These are phyloP conservation scores for Phrynosoma platyrhinos DNA, from an alignment of 2,113 vertebrate species.

Conservation along the genomic window DNA sequence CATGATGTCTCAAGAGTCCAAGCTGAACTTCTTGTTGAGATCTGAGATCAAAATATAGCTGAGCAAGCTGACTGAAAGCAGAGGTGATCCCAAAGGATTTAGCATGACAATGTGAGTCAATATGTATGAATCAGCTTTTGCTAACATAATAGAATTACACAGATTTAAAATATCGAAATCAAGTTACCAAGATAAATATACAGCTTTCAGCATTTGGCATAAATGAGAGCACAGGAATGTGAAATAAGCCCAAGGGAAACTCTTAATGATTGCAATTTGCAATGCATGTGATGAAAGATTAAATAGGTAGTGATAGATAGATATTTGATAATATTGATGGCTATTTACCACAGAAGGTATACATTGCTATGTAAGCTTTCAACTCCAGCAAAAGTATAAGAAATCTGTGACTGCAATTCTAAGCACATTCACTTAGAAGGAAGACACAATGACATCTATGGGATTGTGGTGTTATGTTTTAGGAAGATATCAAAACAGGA, in stretches of 20 bases:
- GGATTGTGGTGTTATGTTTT: background rate
- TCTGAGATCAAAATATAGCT: slow-evolving; percentile 5
- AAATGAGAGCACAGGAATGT: slow-evolving; percentile 8
- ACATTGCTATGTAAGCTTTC: background rate
- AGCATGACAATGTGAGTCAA: background rate
- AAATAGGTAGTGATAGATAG: background rate
- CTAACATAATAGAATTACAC: background rate
- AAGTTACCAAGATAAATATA: background rate
- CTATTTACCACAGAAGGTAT: background rate
- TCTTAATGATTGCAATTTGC: slow-evolving; percentile 3
- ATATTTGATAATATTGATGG: background rate
- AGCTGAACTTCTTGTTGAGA: background rate
- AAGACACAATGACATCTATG: background rate
- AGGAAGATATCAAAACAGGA: background rate
- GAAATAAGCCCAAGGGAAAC: background rate
- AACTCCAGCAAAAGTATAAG: background rate
- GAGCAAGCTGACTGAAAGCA: background rate
- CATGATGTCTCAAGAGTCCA: background rate
- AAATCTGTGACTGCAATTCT: background rate
- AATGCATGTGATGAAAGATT: background rate
- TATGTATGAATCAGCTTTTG: slow-evolving; percentile 13
- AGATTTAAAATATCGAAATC: slow-evolving; percentile 25
- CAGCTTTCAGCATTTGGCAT: background rate
- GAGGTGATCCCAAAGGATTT: background rate
- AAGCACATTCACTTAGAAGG: background rate